Conservation (phyloP, 1,140 invertebrate genomes). For the Saccostrea glomerata region DNA sequence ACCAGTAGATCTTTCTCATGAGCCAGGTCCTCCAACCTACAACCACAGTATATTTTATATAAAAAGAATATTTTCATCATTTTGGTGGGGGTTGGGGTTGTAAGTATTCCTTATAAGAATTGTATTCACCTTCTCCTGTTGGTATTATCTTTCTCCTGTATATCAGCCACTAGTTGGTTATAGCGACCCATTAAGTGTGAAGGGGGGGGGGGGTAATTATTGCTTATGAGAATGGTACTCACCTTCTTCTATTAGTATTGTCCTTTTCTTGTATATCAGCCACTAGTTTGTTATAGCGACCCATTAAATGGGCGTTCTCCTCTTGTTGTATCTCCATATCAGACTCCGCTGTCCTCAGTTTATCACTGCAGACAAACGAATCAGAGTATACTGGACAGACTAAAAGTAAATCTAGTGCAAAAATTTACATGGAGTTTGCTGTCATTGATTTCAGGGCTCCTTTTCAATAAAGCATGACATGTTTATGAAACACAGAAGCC, state of each 20-base stretch:
- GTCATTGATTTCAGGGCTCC: no score
- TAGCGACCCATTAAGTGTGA: slow-evolving; percentile 60
- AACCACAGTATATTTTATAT: slow-evolving; percentile 7
- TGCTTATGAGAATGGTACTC: neutral
- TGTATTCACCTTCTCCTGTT: slow-evolving; percentile 70
- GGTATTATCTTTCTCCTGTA: slow-evolving; percentile 72
- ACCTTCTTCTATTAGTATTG: slow-evolving; percentile 71
- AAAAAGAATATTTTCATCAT: no score
- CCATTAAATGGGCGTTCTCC: slow-evolving; percentile 75
- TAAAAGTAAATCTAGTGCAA: no score
- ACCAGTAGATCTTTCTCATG: slow-evolving; percentile 64
- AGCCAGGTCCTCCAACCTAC: slow-evolving; percentile 70
- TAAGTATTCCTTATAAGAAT: no score
- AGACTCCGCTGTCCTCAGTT: slow-evolving; percentile 64
- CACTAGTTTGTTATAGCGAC: slow-evolving; percentile 73
- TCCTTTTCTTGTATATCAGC: slow-evolving; percentile 76
- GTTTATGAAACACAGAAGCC: no score
- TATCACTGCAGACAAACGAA: slow-evolving; percentile 68
- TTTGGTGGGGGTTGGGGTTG: no score
- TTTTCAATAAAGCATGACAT: no score
- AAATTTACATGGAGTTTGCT: no score
- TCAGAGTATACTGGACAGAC: neutral
- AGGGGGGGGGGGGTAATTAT: no score
- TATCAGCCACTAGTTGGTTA: slow-evolving; percentile 73
- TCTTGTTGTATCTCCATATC: slow-evolving; percentile 77